Percentiles rank a stretch among this genome's conserved stretches.
Evolutionary conservation across 2,797 vertebrate genomes (phyloP).

Genomic region (Pseudotriccus pelzelni): DNA sequence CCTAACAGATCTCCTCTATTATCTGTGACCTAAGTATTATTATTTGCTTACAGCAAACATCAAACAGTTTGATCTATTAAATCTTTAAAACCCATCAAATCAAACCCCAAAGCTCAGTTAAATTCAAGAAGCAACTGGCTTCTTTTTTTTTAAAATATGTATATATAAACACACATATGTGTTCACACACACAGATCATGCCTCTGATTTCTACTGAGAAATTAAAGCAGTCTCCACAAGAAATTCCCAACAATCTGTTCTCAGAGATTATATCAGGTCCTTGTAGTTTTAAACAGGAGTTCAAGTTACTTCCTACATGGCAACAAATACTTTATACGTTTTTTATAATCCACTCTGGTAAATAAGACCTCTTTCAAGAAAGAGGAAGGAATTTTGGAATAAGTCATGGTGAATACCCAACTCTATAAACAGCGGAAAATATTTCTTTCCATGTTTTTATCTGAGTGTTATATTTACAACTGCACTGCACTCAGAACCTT

Average conservation of each 20-base stretch:
- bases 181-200: too few species aligned
- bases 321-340: background rate
- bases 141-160: background rate
- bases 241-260: background rate
- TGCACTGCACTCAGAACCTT: background rate
- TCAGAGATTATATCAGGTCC: background rate
- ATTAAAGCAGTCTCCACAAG: background rate
- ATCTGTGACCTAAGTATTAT: background rate
- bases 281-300: background rate
- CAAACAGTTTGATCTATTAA: background rate
- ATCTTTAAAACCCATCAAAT: background rate
- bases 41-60: background rate
- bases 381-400: background rate
- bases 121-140: background rate
- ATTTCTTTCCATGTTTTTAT: background rate
- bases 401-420: background rate
- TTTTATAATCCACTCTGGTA: background rate
- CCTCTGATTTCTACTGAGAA: background rate
- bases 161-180: fast-evolving
- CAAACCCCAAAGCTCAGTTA: background rate
- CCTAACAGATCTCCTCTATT: background rate
- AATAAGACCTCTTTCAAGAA: background rate
- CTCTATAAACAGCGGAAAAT: background rate
- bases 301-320: background rate
- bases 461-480: background rate